phyloP scores from a whole-genome alignment of 2,113 vertebrate species.

The Mesoclemmys tuberculata region DNA sequence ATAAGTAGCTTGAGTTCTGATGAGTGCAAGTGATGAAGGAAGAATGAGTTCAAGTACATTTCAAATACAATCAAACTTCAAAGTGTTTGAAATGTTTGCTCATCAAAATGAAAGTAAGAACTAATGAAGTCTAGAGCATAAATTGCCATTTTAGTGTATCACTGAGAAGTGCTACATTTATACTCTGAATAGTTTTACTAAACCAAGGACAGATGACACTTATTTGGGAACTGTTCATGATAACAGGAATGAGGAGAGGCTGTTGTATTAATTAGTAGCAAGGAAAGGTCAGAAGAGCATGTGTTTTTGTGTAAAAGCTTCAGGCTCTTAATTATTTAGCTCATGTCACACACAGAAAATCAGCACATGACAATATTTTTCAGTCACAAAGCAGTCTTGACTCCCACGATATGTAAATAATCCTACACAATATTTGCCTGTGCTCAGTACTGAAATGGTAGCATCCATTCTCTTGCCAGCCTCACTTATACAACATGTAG shows the following conservation, averaged over 20 bases:
- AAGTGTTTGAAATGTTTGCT: neutral
- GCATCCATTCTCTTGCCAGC: neutral
- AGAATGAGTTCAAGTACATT: neutral
- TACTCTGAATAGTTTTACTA: neutral
- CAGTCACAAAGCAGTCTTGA: neutral
- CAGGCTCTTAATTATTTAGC: fast-evolving
- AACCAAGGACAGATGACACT: neutral
- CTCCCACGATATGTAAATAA: neutral
- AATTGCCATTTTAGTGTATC: neutral
- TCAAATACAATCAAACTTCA: neutral
- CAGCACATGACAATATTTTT: neutral
- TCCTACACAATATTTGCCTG: neutral
- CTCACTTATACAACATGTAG: neutral
- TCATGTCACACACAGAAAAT: neutral
- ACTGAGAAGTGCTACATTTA: neutral
- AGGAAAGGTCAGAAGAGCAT: neutral
- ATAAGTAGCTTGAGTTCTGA: neutral
- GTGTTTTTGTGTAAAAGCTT: neutral
- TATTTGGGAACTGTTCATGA: neutral
- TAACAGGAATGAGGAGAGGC: neutral
- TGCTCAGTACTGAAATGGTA: neutral
- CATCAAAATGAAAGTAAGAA: neutral
- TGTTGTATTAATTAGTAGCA: fast-evolving
- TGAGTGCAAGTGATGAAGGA: neutral
- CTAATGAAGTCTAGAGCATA: fast-evolving